Evolutionary conservation across 2,113 vertebrate species (phyloP), one percentile per base, ranked within the genome.

Genomic region (Orthochromis malagaraziensis): DNA sequence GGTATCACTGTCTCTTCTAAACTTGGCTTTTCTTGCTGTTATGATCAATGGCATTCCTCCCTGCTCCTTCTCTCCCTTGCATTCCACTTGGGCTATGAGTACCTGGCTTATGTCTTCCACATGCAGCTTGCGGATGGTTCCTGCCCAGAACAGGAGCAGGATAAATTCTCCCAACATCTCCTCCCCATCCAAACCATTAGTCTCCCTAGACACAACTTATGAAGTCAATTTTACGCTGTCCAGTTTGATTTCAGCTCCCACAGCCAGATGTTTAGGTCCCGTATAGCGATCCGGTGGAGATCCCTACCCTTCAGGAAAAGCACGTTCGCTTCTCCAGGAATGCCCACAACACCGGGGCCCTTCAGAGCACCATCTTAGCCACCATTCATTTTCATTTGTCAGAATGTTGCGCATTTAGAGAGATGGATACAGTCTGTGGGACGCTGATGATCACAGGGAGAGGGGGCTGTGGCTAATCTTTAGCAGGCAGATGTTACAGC

Each of bases 41-140:
- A 90, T 94, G 95, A 96, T 95, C 95, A 95, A 94, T 95, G 94
- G 84, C 94, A 94, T 95, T 96, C 94, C 92, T 91, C 84, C 51
- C 86, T 35, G 87, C 86, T 87, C 79, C 85, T 87, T 88, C 75
- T 94, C 91, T 89, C 77, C 79, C 81, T 85, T 88, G 84, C 95
- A 96, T 97, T 96, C 96, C 95, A 92, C 94, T 94, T 82, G 89
- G 92, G 92, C 89, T 87, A 2, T 51, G 93, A 94, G 94, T 96
- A 96, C 96, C 96, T 96, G 95, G 94, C 94, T 96, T 97, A 95
- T 96, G 94, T 97, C 95, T 96, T 95, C 96, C 96, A 96, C 95
- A 96, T 96, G 96, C 94, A 93, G 94, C 90, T 87, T 88, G 92
- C 68, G 91, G 94, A 95, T 86, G 93, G 93, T 94, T 93, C 90